Conservation (phyloP, 2,888 invertebrate species). For the Tridacna gigas region DNA sequence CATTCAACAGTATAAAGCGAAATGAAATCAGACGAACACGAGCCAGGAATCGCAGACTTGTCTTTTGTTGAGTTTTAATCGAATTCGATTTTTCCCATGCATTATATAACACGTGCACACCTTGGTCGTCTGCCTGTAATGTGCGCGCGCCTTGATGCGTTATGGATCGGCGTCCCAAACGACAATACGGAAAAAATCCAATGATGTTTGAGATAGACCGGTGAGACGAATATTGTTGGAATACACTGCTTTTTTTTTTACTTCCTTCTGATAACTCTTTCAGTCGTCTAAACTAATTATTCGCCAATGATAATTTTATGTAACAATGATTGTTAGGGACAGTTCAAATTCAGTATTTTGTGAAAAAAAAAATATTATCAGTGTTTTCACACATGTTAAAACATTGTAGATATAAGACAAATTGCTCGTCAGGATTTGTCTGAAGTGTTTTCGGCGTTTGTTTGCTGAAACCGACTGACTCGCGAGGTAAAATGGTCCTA, state of each 20-base stretch:
- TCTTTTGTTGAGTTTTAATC: neutral
- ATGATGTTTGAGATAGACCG: neutral
- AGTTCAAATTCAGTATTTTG: too few species aligned
- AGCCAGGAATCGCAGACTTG: neutral
- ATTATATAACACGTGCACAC: neutral
- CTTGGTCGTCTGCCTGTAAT: neutral
- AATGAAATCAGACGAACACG: neutral
- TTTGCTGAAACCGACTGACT: too few species aligned
- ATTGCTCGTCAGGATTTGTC: too few species aligned
- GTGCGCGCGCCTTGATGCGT: neutral
- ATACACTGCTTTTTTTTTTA: neutral
- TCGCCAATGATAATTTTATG: neutral
- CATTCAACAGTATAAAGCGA: too few species aligned
- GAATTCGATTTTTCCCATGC: neutral
- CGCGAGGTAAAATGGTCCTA: too few species aligned
- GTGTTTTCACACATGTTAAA: too few species aligned
- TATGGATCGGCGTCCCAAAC: neutral
- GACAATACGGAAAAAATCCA: neutral
- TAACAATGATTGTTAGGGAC: too few species aligned
- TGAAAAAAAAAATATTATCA: too few species aligned
- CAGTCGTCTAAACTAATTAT: neutral
- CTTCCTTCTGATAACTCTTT: neutral
- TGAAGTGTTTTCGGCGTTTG: too few species aligned
- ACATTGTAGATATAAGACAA: too few species aligned
- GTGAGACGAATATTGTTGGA: neutral